Percentiles rank a stretch among this genome's conserved stretches.
phyloP scores from a whole-genome alignment of 2,797 vertebrate species.

The Mus caroli region DNA sequence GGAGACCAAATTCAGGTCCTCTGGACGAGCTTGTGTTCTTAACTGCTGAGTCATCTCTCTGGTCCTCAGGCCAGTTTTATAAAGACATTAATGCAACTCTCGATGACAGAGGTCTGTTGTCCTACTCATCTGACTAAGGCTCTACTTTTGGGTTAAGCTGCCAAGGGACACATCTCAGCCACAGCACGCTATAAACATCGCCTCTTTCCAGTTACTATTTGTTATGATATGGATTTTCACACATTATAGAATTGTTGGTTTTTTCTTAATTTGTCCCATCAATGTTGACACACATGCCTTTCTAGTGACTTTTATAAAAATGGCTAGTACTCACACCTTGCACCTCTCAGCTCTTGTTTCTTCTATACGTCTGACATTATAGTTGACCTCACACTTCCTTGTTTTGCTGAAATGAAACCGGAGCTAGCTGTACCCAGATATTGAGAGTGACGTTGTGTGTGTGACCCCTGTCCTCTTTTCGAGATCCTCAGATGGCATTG shows the following conservation, averaged over 20 bases:
- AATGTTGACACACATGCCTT: background rate
- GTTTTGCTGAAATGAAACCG: conserved; percentile 8
- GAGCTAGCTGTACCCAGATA: background rate
- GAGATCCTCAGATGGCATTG: conserved; percentile 59
- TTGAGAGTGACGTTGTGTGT: conserved; percentile 14
- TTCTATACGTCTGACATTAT: background rate
- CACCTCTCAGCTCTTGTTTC: background rate
- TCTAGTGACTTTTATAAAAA: background rate
- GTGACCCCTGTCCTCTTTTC: conserved; percentile 64
- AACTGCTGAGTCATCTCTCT: background rate
- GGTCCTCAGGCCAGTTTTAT: background rate
- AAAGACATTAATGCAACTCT: background rate
- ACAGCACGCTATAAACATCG: background rate
- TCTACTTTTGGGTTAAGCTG: background rate
- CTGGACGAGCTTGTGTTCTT: background rate
- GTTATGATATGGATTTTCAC: conserved; percentile 33
- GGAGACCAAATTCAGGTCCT: background rate
- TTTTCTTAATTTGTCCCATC: conserved; percentile 40
- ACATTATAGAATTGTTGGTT: background rate
- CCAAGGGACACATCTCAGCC: background rate
- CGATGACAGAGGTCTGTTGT: background rate
- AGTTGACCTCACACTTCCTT: background rate
- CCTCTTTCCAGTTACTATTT: background rate
- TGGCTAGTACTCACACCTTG: background rate
- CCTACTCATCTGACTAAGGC: background rate